These are phyloP conservation scores for Semaprochilodus insignis DNA, from an alignment of 2,797 vertebrate genomes.

Conservation along the genomic window DNA sequence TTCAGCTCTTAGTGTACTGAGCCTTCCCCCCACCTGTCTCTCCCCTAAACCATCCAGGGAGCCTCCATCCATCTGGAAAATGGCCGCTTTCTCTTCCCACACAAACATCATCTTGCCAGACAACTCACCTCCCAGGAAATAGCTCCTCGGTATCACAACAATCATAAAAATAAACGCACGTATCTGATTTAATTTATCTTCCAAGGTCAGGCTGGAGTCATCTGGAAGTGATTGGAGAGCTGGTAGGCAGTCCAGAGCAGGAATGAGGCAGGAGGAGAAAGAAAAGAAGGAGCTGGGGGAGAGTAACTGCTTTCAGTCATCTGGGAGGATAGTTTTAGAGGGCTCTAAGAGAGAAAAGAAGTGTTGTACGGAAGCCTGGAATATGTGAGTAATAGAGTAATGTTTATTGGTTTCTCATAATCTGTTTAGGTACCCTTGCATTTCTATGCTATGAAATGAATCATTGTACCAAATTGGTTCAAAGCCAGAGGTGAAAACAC, in stretches of 20 bases:
- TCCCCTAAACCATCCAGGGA: slow-evolving; percentile 7
- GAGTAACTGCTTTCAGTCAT: not conserved
- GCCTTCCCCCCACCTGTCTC: slow-evolving; percentile 14
- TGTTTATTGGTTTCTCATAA: too few species aligned
- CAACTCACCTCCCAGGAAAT: slow-evolving; percentile 60
- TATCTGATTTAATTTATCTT: slow-evolving; percentile 60
- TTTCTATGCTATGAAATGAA: too few species aligned
- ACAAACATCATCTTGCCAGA: slow-evolving; percentile 56
- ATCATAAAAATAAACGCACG: slow-evolving; percentile 52
- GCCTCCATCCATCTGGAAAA: slow-evolving; percentile 52
- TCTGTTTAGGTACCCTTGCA: too few species aligned
- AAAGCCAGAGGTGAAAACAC: too few species aligned
- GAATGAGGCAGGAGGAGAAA: not conserved
- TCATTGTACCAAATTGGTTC: too few species aligned
- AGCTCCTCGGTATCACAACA: slow-evolving; percentile 54
- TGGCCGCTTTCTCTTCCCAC: slow-evolving; percentile 29
- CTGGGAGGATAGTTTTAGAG: not conserved
- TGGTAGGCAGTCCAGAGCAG: slow-evolving; percentile 14
- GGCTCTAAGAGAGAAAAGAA: not conserved
- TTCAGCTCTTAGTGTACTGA: not conserved
- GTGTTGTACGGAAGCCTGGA: not conserved
- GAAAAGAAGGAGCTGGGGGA: not conserved
- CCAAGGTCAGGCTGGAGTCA: slow-evolving; percentile 51
- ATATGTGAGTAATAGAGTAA: not conserved
- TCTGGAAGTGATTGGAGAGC: slow-evolving; percentile 60